These are phyloP conservation scores for Anguilla anguilla DNA, from an alignment of 2,797 vertebrate species.

Conservation along the genomic window DNA sequence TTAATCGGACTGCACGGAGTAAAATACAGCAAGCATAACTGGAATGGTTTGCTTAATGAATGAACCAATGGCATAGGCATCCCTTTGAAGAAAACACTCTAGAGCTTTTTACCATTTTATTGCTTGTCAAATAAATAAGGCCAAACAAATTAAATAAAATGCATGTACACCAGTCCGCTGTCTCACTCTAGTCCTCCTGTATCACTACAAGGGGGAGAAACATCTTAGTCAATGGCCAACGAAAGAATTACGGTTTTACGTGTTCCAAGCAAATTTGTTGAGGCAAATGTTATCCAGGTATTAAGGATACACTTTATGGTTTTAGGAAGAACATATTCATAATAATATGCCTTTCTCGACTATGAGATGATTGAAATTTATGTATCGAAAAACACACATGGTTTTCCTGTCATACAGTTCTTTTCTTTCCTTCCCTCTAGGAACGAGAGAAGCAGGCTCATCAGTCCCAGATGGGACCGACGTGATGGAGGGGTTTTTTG, in stretches of 20 bases:
- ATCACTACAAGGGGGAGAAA: neutral
- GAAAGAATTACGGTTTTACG: neutral
- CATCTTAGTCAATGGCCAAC: neutral
- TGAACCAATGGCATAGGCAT: neutral
- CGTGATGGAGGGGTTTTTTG: neutral
- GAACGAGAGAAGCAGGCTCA: neutral
- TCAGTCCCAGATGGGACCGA: neutral
- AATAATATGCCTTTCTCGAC: neutral
- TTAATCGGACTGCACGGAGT: neutral
- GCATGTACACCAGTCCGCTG: neutral
- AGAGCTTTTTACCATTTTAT: neutral
- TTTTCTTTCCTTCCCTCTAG: neutral
- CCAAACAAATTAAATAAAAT: neutral
- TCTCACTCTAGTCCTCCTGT: neutral
- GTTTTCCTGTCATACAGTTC: neutral
- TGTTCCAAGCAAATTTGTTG: neutral
- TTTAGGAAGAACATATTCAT: neutral
- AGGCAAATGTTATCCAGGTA: neutral
- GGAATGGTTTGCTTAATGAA: slow-evolving; percentile 1
- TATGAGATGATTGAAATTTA: neutral
- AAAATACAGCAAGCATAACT: neutral
- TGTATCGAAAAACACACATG: neutral
- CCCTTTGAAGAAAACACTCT: slow-evolving; percentile 1
- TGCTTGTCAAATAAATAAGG: neutral
- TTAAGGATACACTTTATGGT: neutral